These are phyloP conservation scores for Volucella bombylans DNA, from an alignment of 2,888 invertebrate species.

Conservation along the genomic window DNA sequence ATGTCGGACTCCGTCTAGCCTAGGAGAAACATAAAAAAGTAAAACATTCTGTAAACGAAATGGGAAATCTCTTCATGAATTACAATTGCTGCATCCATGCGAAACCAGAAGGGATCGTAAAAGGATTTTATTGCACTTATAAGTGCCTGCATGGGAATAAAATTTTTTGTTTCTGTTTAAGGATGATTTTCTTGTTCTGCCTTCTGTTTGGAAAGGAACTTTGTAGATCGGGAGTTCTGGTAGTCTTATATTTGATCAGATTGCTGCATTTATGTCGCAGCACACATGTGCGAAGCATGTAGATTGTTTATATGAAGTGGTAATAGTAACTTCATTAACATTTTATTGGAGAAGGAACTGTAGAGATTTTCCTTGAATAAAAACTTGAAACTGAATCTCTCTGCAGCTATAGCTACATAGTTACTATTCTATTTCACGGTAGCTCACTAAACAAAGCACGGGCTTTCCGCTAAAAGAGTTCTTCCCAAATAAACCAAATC, in stretches of 20 bases:
- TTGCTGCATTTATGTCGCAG: conserved; percentile 52
- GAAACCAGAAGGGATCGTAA: conserved; percentile 71
- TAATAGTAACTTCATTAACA: conserved; percentile 59
- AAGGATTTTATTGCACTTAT: conserved; percentile 70
- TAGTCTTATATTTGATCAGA: conserved; percentile 62
- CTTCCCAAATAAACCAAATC: too few relatives aligned
- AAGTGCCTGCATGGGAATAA: conserved; percentile 68
- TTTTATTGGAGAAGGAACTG: not conserved
- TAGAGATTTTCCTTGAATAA: not conserved
- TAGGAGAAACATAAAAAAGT: conserved; percentile 49
- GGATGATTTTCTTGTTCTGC: conserved; percentile 16
- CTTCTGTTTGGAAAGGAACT: conserved; percentile 13
- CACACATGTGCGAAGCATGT: conserved; percentile 56
- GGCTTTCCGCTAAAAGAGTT: too few relatives aligned
- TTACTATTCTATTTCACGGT: too few relatives aligned
- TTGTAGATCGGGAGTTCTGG: not conserved
- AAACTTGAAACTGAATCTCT: too few relatives aligned
- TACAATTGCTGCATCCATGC: conserved; percentile 61
- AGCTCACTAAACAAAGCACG: too few relatives aligned
- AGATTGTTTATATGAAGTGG: conserved; percentile 69
- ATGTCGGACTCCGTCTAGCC: conserved; percentile 68
- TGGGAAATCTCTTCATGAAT: conserved; percentile 54
- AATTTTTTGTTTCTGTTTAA: conserved; percentile 11
- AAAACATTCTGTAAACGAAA: conserved; percentile 52
- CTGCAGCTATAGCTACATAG: not conserved